Base-by-base conservation (phyloP, 2,888 invertebrate species). In the Trissoscelio sp. region DNA sequence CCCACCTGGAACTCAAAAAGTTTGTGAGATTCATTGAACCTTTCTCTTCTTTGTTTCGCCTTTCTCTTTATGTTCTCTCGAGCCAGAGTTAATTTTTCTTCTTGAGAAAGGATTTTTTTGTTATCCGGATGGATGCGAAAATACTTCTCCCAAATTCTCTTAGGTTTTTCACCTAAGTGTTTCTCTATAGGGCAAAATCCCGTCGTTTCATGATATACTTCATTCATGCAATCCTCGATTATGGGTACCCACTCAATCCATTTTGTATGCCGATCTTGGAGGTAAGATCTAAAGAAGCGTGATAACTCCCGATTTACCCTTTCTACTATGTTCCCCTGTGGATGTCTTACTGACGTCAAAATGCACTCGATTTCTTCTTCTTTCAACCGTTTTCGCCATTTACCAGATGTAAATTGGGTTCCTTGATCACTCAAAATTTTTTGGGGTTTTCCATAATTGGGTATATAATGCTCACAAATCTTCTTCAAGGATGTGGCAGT, bases 201-300 rank as follows among this genome's bases (percentile, higher is more conserved):
- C 4, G 39, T 44, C 5, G 44, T 44, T 44, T 44, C 44, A 44
- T n/a, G n/a, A n/a, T n/a, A n/a, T n/a, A n/a, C n/a, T n/a, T n/a
- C n/a, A n/a, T n/a, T n/a, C n/a, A n/a, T 44, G 44, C 14, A 16
- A 11, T 14, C 44, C 16, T 44, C 44, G 4, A 44, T 44, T 3
- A 18, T 6, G 6, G 14, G 6, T 44, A 44, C 5, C 5, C 6
- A 18, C 4, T 18, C 9, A 5, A 44, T 1, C 44, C 44, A 44
- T 6, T 4, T 44, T 2, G 44, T 11, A 18, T 44, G 44, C 5
- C 18, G 6, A 6, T 44, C 44, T 1, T 16, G 14, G 4, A 44
- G 3, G 0, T 16, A 3, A 6, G 18, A 2, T 1, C 44, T 14
- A 16, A 44, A 44, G 16, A 44, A 44, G 1, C 44, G 4, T 6